Evolutionary conservation across 2,113 vertebrate genomes (phyloP).

Genomic region (Zosterops hypoxanthus): DNA sequence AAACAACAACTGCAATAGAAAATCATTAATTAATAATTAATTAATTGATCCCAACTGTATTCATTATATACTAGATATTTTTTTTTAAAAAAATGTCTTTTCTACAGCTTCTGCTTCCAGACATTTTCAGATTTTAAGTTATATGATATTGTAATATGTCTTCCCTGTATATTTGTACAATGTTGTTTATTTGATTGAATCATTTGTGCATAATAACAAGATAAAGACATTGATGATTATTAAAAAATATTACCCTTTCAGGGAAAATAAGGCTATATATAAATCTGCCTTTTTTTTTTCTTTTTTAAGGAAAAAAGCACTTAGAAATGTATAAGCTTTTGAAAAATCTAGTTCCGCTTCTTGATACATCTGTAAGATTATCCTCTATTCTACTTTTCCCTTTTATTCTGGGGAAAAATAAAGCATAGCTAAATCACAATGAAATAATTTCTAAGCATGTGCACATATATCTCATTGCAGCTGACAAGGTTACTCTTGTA

Average conservation of each 20-base stretch:
- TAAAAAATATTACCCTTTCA: not conserved
- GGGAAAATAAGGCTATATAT: not conserved
- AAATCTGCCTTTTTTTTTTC: not conserved
- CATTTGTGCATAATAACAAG: not conserved
- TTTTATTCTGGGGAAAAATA: not conserved
- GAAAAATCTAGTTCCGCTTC: not conserved
- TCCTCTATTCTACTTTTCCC: not conserved
- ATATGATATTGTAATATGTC: not conserved
- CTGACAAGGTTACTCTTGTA: not conserved
- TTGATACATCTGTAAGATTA: not conserved
- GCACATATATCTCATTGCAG: not conserved
- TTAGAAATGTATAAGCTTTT: not conserved
- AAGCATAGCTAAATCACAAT: not conserved
- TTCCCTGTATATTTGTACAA: not conserved
- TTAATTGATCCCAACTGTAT: not conserved
- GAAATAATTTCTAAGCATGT: constrained; percentile 3
- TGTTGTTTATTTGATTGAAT: not conserved
- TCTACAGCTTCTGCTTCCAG: not conserved
- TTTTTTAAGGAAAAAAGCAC: not conserved
- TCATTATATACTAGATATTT: not conserved
- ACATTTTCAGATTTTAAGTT: not conserved
- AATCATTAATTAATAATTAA: not conserved
- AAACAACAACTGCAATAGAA: not conserved
- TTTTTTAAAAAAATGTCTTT: not conserved
- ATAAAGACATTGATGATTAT: not conserved